Percentiles rank a stretch among this genome's conserved stretches.
These are phyloP conservation scores for Battus philenor DNA, from an alignment of 1,140 invertebrate species.

Conservation along the genomic window DNA sequence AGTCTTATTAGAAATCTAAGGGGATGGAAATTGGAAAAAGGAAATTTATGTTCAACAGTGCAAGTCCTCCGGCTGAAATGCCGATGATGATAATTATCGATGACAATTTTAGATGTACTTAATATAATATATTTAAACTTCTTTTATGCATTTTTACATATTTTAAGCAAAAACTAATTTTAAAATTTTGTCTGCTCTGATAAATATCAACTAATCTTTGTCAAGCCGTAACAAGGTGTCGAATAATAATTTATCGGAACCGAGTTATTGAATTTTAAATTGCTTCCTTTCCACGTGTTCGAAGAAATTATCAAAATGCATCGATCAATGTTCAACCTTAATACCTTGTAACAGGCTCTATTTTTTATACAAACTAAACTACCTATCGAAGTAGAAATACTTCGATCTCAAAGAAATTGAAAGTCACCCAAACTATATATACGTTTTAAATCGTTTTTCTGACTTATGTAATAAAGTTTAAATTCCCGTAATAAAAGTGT, in stretches of 20 bases:
- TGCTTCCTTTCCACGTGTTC: slow-evolving; percentile 31
- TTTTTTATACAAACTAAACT: neutral
- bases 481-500: neutral
- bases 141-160: no score
- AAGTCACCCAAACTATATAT: slow-evolving; percentile 18
- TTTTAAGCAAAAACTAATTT: no score
- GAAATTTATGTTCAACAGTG: no score
- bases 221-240: slow-evolving; percentile 39
- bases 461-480: neutral
- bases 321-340: slow-evolving; percentile 21
- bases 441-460: neutral
- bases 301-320: slow-evolving; percentile 16
- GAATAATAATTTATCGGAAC: slow-evolving; percentile 46
- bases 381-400: slow-evolving; percentile 21
- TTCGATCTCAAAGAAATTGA: slow-evolving; percentile 20
- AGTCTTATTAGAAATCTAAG: no score
- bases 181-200: no score
- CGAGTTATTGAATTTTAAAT: slow-evolving; percentile 52
- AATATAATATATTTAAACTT: no score
- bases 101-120: no score
- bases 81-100: no score
- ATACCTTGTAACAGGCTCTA: slow-evolving; percentile 13
- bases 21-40: no score
- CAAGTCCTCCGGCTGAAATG: no score
- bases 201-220: slow-evolving; percentile 39